Conservation (phyloP, 2,888 invertebrate species). For the Sphinx pinastri region DNA sequence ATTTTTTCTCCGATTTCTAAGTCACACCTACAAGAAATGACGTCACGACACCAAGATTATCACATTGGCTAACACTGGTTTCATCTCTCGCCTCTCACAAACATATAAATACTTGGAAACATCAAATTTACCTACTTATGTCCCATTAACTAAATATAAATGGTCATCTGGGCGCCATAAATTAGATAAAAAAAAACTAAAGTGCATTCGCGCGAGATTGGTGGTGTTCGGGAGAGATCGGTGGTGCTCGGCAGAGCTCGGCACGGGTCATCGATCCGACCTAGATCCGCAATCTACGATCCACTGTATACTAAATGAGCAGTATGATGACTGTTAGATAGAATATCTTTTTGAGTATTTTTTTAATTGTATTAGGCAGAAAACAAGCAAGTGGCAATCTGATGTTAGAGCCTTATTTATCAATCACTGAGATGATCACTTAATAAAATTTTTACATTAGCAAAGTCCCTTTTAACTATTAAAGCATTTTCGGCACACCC, state of each 20-base stretch:
- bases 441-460: too few relatives aligned
- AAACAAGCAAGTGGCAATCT: too few relatives aligned
- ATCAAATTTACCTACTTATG: constrained; percentile 34
- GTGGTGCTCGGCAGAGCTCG: constrained; percentile 43
- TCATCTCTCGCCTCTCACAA: not conserved
- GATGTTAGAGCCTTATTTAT: too few relatives aligned
- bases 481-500: too few relatives aligned
- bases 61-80: constrained; percentile 7
- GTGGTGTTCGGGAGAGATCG: constrained; percentile 42
- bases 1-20: not conserved
- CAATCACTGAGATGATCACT: too few relatives aligned
- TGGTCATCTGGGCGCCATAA: constrained; percentile 35
- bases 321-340: constrained; percentile 11
- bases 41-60: not conserved
- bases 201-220: constrained; percentile 34
- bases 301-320: constrained; percentile 10
- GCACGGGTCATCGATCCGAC: constrained; percentile 65
- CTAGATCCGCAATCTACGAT: constrained; percentile 48
- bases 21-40: constrained; percentile 4
- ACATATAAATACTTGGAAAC: constrained; percentile 30
- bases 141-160: constrained; percentile 34
- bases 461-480: too few relatives aligned
- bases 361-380: not conserved
- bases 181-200: constrained; percentile 33
- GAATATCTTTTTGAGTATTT: not conserved